Evolutionary conservation across 2,797 vertebrate genomes (phyloP).

Genomic region (Arnoldichthys spilopterus): DNA sequence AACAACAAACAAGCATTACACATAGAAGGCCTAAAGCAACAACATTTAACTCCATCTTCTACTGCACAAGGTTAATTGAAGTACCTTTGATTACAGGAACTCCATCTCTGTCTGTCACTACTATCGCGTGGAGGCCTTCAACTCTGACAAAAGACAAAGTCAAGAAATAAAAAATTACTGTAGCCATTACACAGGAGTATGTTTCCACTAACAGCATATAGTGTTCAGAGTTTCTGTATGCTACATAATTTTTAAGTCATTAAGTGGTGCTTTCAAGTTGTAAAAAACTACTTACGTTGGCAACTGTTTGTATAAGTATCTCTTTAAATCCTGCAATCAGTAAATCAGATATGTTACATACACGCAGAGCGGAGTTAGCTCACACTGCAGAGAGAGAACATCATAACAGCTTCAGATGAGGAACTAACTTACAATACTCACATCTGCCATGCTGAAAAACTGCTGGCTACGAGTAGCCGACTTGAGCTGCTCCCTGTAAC

Average conservation of each 20-base stretch:
- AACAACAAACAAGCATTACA: background rate
- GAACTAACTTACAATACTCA: slow-evolving; percentile 60
- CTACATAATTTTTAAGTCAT: background rate
- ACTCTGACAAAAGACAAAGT: slow-evolving; percentile 72
- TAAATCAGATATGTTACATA: slow-evolving; percentile 7
- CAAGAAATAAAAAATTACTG: background rate
- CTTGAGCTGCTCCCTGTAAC: slow-evolving; percentile 32
- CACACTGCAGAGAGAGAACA: background rate
- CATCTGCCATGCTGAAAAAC: slow-evolving; percentile 71
- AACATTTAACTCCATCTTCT: no score
- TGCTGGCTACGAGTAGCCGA: background rate
- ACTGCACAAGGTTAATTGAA: background rate
- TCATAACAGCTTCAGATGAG: background rate
- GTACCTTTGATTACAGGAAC: slow-evolving; percentile 97
- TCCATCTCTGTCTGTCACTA: slow-evolving; percentile 93
- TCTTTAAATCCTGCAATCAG: slow-evolving; percentile 86
- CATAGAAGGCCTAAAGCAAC: background rate
- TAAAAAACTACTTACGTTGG: slow-evolving; percentile 80
- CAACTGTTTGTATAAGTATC: slow-evolving; percentile 92
- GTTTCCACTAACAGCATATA: background rate
- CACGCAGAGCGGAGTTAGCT: background rate
- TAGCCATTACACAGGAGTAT: background rate
- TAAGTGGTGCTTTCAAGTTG: background rate
- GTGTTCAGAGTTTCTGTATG: background rate
- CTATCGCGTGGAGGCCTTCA: slow-evolving; percentile 95